Percentiles rank a stretch among this genome's conserved stretches.
Evolutionary conservation across 2,888 invertebrate species (phyloP).

Genomic region (Anodontia alba): DNA sequence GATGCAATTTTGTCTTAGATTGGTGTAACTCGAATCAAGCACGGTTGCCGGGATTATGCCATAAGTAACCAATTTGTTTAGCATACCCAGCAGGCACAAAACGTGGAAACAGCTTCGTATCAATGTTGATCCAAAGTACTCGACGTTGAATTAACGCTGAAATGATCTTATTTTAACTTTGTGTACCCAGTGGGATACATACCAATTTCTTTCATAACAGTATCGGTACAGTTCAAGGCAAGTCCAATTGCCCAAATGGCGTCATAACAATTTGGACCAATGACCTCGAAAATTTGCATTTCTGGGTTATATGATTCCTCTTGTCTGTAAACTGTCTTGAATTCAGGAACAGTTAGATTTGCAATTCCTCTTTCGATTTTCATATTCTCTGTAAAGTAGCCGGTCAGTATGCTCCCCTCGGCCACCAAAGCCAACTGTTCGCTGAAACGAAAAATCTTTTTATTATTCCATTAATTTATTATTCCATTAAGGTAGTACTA

Average conservation of each 20-base stretch:
- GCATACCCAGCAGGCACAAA: no score
- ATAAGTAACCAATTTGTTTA: no score
- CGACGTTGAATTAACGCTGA: no score
- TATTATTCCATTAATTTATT: no score
- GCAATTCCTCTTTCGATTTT: background rate
- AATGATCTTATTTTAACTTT: no score
- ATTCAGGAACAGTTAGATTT: conserved; percentile 14
- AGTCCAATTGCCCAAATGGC: conserved; percentile 27
- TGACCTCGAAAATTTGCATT: background rate
- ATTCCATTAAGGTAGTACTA: no score
- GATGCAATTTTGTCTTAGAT: no score
- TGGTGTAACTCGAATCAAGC: no score
- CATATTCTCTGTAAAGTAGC: background rate
- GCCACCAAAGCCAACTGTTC: conserved; percentile 15
- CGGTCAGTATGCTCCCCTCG: conserved; percentile 19
- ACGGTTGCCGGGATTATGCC: no score
- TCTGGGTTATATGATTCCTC: background rate
- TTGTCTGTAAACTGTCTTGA: background rate
- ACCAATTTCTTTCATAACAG: conserved; percentile 22
- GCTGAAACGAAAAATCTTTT: background rate
- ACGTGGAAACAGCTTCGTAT: no score
- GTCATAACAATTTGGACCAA: conserved; percentile 24
- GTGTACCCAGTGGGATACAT: no score
- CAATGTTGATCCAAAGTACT: no score
- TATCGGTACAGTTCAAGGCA: conserved; percentile 25